Evolutionary conservation across 1,140 invertebrate genomes (phyloP).

Genomic region (Lanistes nyassanus): DNA sequence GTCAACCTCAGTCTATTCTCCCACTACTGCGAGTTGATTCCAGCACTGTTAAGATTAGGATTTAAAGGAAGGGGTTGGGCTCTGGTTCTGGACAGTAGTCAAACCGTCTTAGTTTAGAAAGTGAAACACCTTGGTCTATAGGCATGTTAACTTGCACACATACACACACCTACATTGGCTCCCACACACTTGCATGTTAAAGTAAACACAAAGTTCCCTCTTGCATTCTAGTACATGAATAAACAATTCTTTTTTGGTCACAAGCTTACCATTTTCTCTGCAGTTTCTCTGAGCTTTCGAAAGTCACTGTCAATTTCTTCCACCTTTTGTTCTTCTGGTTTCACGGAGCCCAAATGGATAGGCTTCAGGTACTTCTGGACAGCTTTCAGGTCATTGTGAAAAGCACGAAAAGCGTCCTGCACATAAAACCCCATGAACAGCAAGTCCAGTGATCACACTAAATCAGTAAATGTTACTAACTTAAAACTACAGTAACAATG

Average conservation of each 20-base stretch:
- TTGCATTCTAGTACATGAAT: neutral
- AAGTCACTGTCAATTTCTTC: constrained; percentile 56
- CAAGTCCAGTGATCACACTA: constrained; percentile 61
- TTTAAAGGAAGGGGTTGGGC: too few species aligned
- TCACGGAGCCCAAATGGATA: constrained; percentile 56
- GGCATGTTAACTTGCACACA: neutral
- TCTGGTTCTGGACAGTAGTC: too few species aligned
- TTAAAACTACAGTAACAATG: too few species aligned
- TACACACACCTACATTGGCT: too few species aligned
- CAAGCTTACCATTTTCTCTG: constrained; percentile 58
- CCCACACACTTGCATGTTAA: too few species aligned
- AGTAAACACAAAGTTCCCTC: neutral
- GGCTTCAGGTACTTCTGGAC: constrained; percentile 61
- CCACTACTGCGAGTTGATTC: too few species aligned
- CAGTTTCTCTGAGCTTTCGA: constrained; percentile 53
- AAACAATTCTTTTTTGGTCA: too few species aligned
- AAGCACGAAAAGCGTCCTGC: constrained; percentile 63
- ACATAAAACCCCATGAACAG: constrained; percentile 17
- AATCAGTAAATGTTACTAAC: too few species aligned
- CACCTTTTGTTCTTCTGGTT: constrained; percentile 24
- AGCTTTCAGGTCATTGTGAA: constrained; percentile 56
- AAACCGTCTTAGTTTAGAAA: too few species aligned
- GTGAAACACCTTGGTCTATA: too few species aligned
- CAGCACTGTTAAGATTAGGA: too few species aligned
- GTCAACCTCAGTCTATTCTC: too few species aligned